These are phyloP conservation scores for Gasteruption jaculator DNA, from an alignment of 2,888 invertebrate genomes.

Conservation along the genomic window DNA sequence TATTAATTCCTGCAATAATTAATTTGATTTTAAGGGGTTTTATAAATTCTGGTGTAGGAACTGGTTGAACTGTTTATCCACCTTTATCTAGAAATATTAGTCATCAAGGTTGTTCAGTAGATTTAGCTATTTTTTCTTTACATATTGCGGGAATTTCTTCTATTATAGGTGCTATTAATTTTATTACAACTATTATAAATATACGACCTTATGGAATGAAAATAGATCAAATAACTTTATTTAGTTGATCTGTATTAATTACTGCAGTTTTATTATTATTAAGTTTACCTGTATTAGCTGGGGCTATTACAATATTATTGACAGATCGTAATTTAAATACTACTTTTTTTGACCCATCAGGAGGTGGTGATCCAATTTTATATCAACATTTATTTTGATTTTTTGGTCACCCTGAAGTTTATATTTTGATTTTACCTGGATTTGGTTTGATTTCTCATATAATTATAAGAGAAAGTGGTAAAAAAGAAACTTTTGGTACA, in stretches of 20 bases:
- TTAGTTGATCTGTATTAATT: constrained; percentile 68
- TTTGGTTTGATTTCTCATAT: constrained; percentile 80
- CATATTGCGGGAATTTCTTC: constrained; percentile 72
- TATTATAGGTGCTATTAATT: constrained; percentile 75
- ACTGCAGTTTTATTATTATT: constrained; percentile 64
- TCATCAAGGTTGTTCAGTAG: constrained; percentile 66
- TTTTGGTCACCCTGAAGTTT: constrained; percentile 84
- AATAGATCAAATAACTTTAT: constrained; percentile 66
- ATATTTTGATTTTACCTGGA: constrained; percentile 79
- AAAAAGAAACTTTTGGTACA: constrained; percentile 69
- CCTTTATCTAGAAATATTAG: constrained; percentile 63
- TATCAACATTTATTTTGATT: constrained; percentile 86
- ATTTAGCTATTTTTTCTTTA: constrained; percentile 72
- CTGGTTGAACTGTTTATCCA: constrained; percentile 76
- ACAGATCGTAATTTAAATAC: constrained; percentile 79
- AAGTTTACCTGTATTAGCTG: constrained; percentile 72
- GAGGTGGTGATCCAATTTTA: constrained; percentile 76
- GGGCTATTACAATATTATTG: constrained; percentile 75
- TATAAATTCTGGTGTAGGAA: constrained; percentile 68
- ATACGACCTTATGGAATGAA: constrained; percentile 60
- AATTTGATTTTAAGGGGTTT: constrained; percentile 62
- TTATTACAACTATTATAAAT: constrained; percentile 73
- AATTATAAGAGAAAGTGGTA: constrained; percentile 69
- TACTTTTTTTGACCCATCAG: constrained; percentile 75
- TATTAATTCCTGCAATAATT: constrained; percentile 67